These are phyloP conservation scores for Masnerella sp. DNA, from an alignment of 2,888 invertebrate genomes.

Conservation along the genomic window DNA sequence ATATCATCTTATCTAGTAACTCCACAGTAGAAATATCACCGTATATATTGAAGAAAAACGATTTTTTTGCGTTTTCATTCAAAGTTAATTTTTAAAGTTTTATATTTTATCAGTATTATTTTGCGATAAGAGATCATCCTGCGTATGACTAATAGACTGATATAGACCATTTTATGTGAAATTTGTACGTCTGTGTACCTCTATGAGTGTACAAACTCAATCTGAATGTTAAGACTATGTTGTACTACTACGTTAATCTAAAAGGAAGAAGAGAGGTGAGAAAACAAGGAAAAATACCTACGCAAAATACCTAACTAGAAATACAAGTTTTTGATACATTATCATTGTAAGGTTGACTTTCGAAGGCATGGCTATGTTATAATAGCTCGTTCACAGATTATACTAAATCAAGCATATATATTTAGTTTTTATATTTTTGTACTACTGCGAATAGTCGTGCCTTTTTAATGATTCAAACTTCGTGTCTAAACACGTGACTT, in stretches of 20 bases:
- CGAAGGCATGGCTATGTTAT: slow-evolving; percentile 61
- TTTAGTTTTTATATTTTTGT: slow-evolving; percentile 71
- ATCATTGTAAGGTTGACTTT: slow-evolving; percentile 51
- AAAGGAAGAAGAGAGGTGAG: neutral
- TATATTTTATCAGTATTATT: no score
- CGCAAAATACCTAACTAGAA: slow-evolving; percentile 35
- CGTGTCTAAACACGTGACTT: slow-evolving; percentile 30
- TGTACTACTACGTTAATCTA: slow-evolving; percentile 43
- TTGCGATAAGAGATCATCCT: slow-evolving; percentile 22
- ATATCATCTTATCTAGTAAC: no score
- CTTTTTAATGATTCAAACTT: slow-evolving; percentile 67
- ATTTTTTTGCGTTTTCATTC: no score
- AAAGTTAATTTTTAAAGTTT: no score
- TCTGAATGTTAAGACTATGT: slow-evolving; percentile 40
- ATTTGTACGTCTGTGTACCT: slow-evolving; percentile 29
- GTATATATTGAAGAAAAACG: no score
- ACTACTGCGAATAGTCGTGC: slow-evolving; percentile 70
- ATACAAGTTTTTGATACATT: slow-evolving; percentile 53
- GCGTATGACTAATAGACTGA: slow-evolving; percentile 48
- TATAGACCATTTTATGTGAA: slow-evolving; percentile 34
- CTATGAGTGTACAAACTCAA: slow-evolving; percentile 42
- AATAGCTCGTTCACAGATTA: slow-evolving; percentile 60
- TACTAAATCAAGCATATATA: slow-evolving; percentile 60
- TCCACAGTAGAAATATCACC: no score
- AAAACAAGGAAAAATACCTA: slow-evolving; percentile 7